These are phyloP conservation scores for Lasioglossum vierecki DNA, from an alignment of 2,888 invertebrate species.

Conservation along the genomic window DNA sequence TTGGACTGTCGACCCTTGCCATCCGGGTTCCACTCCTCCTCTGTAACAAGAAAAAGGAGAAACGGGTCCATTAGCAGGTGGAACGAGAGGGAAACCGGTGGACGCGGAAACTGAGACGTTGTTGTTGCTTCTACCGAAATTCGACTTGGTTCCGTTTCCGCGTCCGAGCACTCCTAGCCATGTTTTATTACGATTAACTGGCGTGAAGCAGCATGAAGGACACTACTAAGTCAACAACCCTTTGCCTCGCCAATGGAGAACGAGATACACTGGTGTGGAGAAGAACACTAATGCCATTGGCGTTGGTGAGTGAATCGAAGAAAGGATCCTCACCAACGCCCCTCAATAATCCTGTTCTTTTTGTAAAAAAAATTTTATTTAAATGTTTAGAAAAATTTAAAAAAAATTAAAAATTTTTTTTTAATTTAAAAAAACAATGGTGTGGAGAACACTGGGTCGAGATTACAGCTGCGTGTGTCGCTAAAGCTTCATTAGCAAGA, in stretches of 20 bases:
- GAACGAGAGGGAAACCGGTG: slow-evolving; percentile 5
- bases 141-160: neutral
- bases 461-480: neutral
- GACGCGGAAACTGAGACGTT: slow-evolving; percentile 1
- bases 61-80: slow-evolving; percentile 43
- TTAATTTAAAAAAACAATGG: neutral
- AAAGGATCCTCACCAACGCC: too few species aligned
- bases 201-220: neutral
- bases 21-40: slow-evolving; percentile 88
- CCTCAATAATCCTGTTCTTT: too few species aligned
- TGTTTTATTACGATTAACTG: neutral
- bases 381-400: too few species aligned
- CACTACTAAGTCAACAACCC: neutral
- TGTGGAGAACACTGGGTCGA: neutral
- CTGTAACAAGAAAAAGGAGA: slow-evolving; percentile 81
- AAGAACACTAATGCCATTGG: neutral
- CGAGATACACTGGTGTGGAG: neutral
- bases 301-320: too few species aligned
- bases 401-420: too few species aligned
- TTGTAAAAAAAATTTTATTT: too few species aligned
- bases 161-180: neutral
- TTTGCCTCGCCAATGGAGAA: neutral
- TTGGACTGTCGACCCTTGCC: slow-evolving; percentile 84
- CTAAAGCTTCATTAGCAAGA: neutral
- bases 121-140: neutral